phyloP scores from a whole-genome alignment of 2,113 vertebrate genomes.

The Pygoscelis adeliae region DNA sequence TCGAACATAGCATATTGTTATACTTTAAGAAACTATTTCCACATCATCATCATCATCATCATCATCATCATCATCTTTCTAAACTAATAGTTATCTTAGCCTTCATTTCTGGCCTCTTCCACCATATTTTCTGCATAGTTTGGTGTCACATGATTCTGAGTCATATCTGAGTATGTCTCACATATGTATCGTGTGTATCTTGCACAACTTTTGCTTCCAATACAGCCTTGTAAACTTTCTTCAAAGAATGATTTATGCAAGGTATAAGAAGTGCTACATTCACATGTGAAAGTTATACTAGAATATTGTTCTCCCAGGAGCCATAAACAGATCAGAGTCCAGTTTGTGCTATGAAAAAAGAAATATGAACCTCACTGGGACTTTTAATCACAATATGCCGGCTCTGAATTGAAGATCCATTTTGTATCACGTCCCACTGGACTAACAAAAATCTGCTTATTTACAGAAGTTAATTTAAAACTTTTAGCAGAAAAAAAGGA shows the following conservation, averaged over 20 bases:
- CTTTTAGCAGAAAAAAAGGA: conserved; percentile 29
- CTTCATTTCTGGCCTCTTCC: not conserved
- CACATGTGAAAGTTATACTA: conserved; percentile 57
- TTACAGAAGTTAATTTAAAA: conserved; percentile 64
- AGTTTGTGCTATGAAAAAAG: conserved; percentile 64
- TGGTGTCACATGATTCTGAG: fast-evolving
- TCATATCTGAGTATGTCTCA: not conserved
- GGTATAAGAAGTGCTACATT: conserved; percentile 51
- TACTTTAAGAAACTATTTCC: not conserved
- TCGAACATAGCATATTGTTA: not conserved
- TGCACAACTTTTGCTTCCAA: not conserved
- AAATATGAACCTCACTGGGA: conserved; percentile 63
- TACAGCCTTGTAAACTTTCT: conserved; percentile 38
- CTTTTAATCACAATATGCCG: conserved; percentile 66
- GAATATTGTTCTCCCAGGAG: conserved; percentile 62
- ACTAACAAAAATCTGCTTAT: conserved; percentile 54
- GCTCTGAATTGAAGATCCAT: conserved; percentile 69
- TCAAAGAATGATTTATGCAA: conserved; percentile 51
- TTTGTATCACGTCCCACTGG: conserved; percentile 45
- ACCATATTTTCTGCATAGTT: not conserved
- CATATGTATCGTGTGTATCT: not conserved
- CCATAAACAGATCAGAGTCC: conserved; percentile 65
- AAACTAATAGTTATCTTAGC: not conserved
- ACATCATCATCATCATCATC: not conserved
- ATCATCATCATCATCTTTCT: not conserved